A percentile compares a stretch with the other conserved stretches of the same genome.
These are phyloP conservation scores for Phoenicopterus ruber DNA, from an alignment of 2,113 vertebrate genomes.

Conservation along the genomic window DNA sequence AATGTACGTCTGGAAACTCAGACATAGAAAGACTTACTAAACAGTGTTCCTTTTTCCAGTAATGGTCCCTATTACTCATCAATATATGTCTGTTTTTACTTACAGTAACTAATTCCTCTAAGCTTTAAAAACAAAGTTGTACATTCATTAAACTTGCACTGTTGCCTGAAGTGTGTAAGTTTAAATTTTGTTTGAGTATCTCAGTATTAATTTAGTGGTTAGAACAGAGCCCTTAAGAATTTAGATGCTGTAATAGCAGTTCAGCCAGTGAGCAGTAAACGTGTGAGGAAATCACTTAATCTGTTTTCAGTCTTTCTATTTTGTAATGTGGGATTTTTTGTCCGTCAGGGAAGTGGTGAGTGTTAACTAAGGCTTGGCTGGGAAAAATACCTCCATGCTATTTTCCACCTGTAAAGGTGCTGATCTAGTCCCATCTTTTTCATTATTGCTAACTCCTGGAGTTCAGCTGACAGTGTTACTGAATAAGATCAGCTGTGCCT, in stretches of 20 bases:
- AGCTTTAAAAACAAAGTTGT: not conserved
- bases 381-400: not conserved
- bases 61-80: not conserved
- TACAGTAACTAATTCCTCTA: not conserved
- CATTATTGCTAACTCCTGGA: not conserved
- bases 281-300: rapidly evolving
- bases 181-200: not conserved
- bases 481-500: not conserved
- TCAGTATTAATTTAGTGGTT: not conserved
- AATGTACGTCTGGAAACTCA: not conserved
- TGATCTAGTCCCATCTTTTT: not conserved
- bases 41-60: not conserved
- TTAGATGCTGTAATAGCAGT: not conserved
- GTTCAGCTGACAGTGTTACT: not conserved
- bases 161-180: not conserved
- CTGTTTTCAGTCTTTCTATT: not conserved
- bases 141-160: not conserved
- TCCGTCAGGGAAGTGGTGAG: not conserved
- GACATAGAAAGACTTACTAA: not conserved
- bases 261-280: not conserved
- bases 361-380: not conserved
- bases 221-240: not conserved
- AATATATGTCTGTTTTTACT: not conserved
- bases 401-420: not conserved
- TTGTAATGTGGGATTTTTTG: not conserved